A percentile compares a stretch with the other conserved stretches of the same genome.
Conservation (phyloP, 2,113 vertebrate genomes). For the Symphodus melops region DNA sequence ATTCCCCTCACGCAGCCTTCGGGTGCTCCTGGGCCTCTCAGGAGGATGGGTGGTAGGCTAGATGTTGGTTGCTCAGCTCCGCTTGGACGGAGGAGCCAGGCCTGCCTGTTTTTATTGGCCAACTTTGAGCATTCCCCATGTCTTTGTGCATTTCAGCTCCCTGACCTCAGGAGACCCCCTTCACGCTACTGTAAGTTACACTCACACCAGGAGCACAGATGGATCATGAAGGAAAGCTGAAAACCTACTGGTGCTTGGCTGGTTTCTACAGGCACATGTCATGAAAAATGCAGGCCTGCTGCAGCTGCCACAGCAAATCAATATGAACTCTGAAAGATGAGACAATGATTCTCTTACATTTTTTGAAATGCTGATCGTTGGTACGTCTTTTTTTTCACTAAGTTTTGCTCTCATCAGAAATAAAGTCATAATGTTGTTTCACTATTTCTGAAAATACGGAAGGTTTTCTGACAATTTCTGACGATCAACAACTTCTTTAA, state of each 20-base stretch:
- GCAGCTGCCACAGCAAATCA: slow-evolving; percentile 44
- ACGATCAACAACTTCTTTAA: neutral
- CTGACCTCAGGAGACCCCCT: slow-evolving; percentile 85
- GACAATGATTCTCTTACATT: slow-evolving; percentile 11
- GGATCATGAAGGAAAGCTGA: slow-evolving; percentile 53
- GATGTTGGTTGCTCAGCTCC: slow-evolving; percentile 66
- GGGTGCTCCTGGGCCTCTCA: slow-evolving; percentile 10
- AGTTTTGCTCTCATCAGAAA: neutral
- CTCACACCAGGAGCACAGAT: slow-evolving; percentile 79
- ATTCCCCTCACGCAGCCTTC: neutral
- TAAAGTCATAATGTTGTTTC: neutral
- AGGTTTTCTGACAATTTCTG: neutral
- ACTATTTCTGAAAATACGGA: neutral
- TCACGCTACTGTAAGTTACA: slow-evolving; percentile 76
- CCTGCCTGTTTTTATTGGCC: slow-evolving; percentile 83
- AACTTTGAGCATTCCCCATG: slow-evolving; percentile 83
- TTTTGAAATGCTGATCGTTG: neutral
- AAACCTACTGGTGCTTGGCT: slow-evolving; percentile 42
- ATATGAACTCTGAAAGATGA: slow-evolving; percentile 11
- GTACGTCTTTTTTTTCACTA: slow-evolving; percentile 4
- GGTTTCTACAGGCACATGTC: slow-evolving; percentile 42
- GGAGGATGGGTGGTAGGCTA: slow-evolving; percentile 37
- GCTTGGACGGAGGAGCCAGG: slow-evolving; percentile 69
- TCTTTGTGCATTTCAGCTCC: slow-evolving; percentile 85
- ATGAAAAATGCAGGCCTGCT: slow-evolving; percentile 22